These are phyloP conservation scores for Tridacna crocea DNA, from an alignment of 2,888 invertebrate genomes.

Conservation along the genomic window DNA sequence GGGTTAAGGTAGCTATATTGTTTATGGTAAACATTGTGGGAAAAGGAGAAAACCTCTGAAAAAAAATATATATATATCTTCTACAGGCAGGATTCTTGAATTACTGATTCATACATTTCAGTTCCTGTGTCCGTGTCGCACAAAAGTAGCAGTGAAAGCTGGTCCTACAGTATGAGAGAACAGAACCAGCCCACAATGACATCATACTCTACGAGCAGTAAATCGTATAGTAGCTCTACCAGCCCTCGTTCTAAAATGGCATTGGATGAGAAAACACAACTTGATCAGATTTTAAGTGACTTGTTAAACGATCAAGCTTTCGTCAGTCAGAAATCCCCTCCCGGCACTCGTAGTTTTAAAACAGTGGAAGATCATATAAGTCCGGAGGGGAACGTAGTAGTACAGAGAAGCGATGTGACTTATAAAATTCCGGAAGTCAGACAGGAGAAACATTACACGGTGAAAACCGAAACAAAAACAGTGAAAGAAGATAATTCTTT, in stretches of 20 bases:
- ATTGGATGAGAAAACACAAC: conserved; percentile 79
- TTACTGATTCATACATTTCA: conserved; percentile 32
- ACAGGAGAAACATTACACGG: conserved; percentile 74
- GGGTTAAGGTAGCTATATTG: too few species aligned
- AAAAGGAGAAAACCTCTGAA: too few species aligned
- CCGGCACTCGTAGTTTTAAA: conserved; percentile 71
- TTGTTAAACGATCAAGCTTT: conserved; percentile 80
- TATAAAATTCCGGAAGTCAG: conserved; percentile 75
- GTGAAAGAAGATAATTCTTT: conserved; percentile 62
- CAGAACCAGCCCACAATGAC: conserved; percentile 51
- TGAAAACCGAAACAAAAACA: conserved; percentile 70
- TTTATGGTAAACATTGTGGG: too few species aligned
- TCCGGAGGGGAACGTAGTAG: conserved; percentile 72
- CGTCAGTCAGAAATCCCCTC: conserved; percentile 68
- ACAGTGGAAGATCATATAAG: conserved; percentile 70
- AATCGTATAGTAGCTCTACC: conserved; percentile 53
- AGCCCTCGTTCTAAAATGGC: conserved; percentile 65
- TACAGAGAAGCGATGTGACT: conserved; percentile 77
- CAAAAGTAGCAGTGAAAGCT: conserved; percentile 60
- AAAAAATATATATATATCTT: too few species aligned
- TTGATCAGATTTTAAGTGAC: conserved; percentile 83
- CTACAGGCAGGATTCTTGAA: neutral
- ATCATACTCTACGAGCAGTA: conserved; percentile 41
- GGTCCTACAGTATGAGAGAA: conserved; percentile 60
- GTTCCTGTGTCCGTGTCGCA: conserved; percentile 57